These are phyloP conservation scores for Channallabes apus DNA, from an alignment of 2,797 vertebrate genomes.

Conservation along the genomic window DNA sequence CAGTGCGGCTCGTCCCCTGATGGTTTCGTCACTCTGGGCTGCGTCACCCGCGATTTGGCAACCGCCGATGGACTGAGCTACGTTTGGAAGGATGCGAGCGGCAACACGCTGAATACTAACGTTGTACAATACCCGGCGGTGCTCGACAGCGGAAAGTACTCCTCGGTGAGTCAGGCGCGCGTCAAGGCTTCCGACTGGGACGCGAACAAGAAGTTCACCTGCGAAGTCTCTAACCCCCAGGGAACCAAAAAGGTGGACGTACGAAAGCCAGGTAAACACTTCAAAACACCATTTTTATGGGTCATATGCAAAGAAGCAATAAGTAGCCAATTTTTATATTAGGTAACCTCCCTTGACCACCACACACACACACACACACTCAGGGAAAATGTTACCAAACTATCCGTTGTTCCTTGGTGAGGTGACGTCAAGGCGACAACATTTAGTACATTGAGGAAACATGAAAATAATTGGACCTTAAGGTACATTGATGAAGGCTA, in stretches of 20 bases:
- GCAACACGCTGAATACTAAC: neutral
- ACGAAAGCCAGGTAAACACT: neutral
- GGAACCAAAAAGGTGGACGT: neutral
- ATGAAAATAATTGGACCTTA: too few species aligned
- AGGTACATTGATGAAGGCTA: too few species aligned
- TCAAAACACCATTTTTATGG: neutral
- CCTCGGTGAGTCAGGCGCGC: conserved; percentile 62
- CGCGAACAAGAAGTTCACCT: rapidly evolving
- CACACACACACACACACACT: too few species aligned
- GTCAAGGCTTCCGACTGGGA: conserved; percentile 60
- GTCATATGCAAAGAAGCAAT: neutral
- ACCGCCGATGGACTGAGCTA: conserved; percentile 56
- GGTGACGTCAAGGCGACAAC: neutral
- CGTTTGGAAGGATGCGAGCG: conserved; percentile 48
- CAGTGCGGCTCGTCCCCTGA: conserved; percentile 51
- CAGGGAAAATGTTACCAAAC: too few species aligned
- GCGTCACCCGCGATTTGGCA: conserved; percentile 62
- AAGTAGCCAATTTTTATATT: neutral
- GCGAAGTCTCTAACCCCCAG: conserved; percentile 27
- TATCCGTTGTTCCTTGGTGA: too few species aligned
- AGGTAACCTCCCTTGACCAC: neutral
- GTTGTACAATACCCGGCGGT: conserved; percentile 65
- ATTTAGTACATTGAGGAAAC: too few species aligned
- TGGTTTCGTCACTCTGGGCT: conserved; percentile 61
- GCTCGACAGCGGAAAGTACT: neutral